Conservation (phyloP, 2,888 invertebrate species). For the Apotomis turbidana region DNA sequence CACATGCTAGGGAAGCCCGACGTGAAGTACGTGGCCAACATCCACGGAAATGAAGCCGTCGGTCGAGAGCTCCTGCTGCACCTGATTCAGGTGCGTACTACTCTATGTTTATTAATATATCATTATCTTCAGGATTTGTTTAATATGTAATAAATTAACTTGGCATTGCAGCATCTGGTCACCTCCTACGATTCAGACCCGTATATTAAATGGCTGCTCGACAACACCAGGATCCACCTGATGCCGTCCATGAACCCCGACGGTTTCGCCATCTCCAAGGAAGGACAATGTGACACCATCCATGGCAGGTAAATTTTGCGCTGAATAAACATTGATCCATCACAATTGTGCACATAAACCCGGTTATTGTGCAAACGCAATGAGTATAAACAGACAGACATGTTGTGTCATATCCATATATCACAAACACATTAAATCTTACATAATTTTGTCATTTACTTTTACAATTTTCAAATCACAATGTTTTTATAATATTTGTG, state of each 20-base stretch:
- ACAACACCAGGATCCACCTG: slow-evolving; percentile 97
- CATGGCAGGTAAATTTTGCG: slow-evolving; percentile 88
- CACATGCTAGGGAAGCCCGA: slow-evolving; percentile 98
- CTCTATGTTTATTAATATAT: too few relatives aligned
- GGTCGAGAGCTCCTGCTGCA: slow-evolving; percentile 97
- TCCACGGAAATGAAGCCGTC: slow-evolving; percentile 98
- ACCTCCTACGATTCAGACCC: slow-evolving; percentile 92
- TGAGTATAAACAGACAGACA: slow-evolving; percentile 25
- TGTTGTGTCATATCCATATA: slow-evolving; percentile 21
- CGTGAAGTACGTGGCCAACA: slow-evolving; percentile 98
- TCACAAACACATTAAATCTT: slow-evolving; percentile 7
- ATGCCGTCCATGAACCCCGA: slow-evolving; percentile 99
- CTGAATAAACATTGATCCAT: slow-evolving; percentile 12
- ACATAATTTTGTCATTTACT: slow-evolving; percentile 18
- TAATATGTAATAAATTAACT: not conserved
- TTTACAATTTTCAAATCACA: slow-evolving; percentile 16
- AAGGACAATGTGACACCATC: slow-evolving; percentile 94
- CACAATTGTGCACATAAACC: slow-evolving; percentile 17
- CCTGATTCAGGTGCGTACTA: slow-evolving; percentile 88
- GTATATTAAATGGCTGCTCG: slow-evolving; percentile 94
- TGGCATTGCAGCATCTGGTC: slow-evolving; percentile 87
- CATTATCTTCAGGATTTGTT: too few relatives aligned
- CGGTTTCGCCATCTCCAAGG: slow-evolving; percentile 96
- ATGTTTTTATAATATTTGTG: slow-evolving; percentile 21
- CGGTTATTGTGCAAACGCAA: slow-evolving; percentile 31